phyloP scores from a whole-genome alignment of 2,888 invertebrate species.

The Rhorus exstirpatorius region DNA sequence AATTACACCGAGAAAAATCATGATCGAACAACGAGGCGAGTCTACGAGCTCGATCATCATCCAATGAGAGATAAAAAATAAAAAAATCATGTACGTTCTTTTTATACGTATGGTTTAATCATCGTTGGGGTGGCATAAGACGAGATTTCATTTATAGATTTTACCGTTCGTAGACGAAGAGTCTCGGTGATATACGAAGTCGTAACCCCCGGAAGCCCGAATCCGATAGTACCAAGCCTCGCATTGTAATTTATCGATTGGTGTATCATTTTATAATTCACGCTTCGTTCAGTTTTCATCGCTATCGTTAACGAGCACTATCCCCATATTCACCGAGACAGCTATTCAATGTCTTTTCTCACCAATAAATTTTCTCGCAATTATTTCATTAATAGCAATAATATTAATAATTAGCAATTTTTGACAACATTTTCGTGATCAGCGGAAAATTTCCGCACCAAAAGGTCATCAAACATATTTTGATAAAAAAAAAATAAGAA shows the following conservation, averaged over 20 bases:
- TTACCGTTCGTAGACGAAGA: conserved; percentile 5
- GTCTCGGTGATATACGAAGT: conserved; percentile 47
- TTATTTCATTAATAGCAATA: too few species aligned
- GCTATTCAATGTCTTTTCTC: background rate
- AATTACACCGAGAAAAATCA: conserved; percentile 43
- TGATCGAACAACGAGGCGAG: conserved; percentile 24
- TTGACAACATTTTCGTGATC: background rate
- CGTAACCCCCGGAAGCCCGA: conserved; percentile 37
- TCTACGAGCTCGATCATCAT: conserved; percentile 32
- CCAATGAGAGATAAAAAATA: conserved; percentile 24
- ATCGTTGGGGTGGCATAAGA: conserved; percentile 14
- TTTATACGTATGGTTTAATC: conserved; percentile 54
- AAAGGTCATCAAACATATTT: too few species aligned
- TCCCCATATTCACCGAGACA: background rate
- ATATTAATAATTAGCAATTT: too few species aligned
- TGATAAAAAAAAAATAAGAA: too few species aligned
- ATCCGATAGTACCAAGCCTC: conserved; percentile 22
- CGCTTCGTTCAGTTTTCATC: conserved; percentile 40
- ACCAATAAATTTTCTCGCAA: too few species aligned
- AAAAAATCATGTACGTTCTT: conserved; percentile 54
- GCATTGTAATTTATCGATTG: conserved; percentile 43
- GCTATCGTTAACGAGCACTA: background rate
- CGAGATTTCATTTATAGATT: conserved; percentile 56
- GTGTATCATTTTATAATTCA: conserved; percentile 46
- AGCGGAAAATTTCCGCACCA: too few species aligned